Base-by-base conservation (phyloP, 2,888 invertebrate genomes). In the Silvanus unidentatus region DNA sequence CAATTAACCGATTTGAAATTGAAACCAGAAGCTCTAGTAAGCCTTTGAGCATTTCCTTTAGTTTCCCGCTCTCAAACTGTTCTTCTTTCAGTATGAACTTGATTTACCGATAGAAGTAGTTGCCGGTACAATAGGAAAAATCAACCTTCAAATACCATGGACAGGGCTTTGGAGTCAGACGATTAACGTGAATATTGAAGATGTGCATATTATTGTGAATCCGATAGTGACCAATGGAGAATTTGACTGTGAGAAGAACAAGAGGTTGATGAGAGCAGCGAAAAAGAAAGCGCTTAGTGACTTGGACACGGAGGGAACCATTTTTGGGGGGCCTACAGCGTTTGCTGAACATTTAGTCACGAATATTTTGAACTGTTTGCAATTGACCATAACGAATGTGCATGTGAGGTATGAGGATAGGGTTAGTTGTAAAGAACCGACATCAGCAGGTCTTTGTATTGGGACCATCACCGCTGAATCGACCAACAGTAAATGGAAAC, bases 371-470 rank as follows among this genome's bases (percentile, higher is more conserved):
- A 88, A 88, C 66, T 88, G 87, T 65, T 75, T 91, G 37, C 88
- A 89, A 74, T 80, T 90, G 46, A 84, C 81, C 47, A 76, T 90
- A 16, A 79, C 81, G 48, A 86, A 88, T 66, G 78, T 91, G 37
- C 90, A 91, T 69, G 76, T 91, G 45, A 76, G 90, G 50, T 90
- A 88, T 60, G 90, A 90, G 66, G 89, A 90, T 63, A 77, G 78
- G 5, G 76, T 83, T 52, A 80, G 82, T 51, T 81, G 80, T 38
- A 78, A 79, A 48, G 76, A 76, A 10, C 81, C 86, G 2, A 72
- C 88, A 57, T 83, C 86, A 0, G 84, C 84, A 63, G 90, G 90
- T 1, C 62, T 89, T 22, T 88, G 88, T 66, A 74, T 91, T 45
- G 86, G 88, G 60, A 82, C 79, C 54, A 72, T 90, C 52, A 83